Evolutionary conservation across 2,888 invertebrate species (phyloP), one percentile per base, ranked within the genome.

Genomic region (Copidosoma aretas): DNA sequence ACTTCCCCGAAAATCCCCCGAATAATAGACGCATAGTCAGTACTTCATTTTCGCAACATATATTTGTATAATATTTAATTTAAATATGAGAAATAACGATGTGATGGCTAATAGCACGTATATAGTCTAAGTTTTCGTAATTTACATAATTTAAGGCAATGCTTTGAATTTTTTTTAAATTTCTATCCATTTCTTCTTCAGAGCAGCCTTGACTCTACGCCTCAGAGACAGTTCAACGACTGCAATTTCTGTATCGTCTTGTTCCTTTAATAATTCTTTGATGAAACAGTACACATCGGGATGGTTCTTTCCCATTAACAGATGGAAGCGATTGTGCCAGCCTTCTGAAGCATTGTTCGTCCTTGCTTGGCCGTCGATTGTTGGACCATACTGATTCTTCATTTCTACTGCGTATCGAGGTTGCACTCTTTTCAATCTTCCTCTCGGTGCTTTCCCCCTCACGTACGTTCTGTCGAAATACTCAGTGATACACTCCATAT

Each of bases 171-270:
- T 25, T 14, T 12, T 25, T 43, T 63, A 32, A n/a, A 53, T 15
- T 39, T 52, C 39, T 10, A 53, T 25, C 54, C 32, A 54, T 39
- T 63, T 63, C 15, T 43, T 63, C 39, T 63, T 63, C 53, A 53
- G 32, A 25, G 5, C 63, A 19, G 63, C 53, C 39, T 52, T 63
- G 12, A 53, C 54, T 52, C 10, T 53, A 32, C 63, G 10, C 21
- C 53, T 39, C 12, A 54, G 25, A 21, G 15, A 53, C 22, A 53
- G 5, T 62, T 62, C 41, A 19, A 58, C 39, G 39, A 39, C 19
- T 49, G 17, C 15, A 5, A 49, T 10, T 19, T 49, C 49, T 19
- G 49, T 49, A 10, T 49, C 49, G 15, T 10, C 49, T 49, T 49
- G 12, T 10, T 49, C 49, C 10, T 49, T 49, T 8, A n/a, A 19